Evolutionary conservation across 2,888 invertebrate species (phyloP).

Genomic region (Drosophila algonquin): DNA sequence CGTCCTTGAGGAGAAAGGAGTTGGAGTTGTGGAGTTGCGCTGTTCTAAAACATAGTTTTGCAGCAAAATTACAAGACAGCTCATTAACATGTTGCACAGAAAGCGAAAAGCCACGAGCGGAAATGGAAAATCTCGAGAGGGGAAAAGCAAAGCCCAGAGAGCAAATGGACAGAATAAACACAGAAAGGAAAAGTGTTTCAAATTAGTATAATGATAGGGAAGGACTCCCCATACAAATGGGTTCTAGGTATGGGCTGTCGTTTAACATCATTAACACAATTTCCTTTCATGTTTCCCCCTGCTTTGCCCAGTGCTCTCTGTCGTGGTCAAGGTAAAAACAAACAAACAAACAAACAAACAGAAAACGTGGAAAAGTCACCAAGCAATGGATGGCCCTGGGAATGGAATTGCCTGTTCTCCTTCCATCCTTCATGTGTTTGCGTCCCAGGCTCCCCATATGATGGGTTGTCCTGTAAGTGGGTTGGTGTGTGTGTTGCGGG

Average conservation of each 20-base stretch:
- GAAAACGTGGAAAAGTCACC: conserved; percentile 16
- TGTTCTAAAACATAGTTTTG: neutral
- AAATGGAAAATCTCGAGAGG: no score
- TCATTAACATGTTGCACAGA: neutral
- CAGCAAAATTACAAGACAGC: neutral
- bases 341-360: conserved; percentile 58
- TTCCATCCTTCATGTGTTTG: conserved; percentile 33
- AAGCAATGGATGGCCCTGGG: conserved; percentile 41
- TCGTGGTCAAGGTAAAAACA: conserved; percentile 60
- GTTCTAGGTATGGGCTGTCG: conserved; percentile 18
- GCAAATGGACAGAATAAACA: neutral
- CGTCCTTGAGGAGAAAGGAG: neutral
- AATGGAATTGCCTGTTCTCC: conserved; percentile 11
- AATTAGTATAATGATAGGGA: neutral
- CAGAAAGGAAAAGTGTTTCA: neutral
- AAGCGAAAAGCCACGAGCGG: neutral
- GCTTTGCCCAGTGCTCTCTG: neutral
- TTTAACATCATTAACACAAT: conserved; percentile 62
- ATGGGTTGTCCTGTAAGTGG: neutral
- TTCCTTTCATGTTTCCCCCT: conserved; percentile 50
- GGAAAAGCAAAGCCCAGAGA: no score
- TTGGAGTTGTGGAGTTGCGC: neutral
- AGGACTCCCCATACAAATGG: neutral
- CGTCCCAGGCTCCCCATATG: neutral
- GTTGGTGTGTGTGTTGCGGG: neutral